Evolutionary conservation across 2,797 vertebrate genomes (phyloP).

Genomic region (Epinephelus coioides): DNA sequence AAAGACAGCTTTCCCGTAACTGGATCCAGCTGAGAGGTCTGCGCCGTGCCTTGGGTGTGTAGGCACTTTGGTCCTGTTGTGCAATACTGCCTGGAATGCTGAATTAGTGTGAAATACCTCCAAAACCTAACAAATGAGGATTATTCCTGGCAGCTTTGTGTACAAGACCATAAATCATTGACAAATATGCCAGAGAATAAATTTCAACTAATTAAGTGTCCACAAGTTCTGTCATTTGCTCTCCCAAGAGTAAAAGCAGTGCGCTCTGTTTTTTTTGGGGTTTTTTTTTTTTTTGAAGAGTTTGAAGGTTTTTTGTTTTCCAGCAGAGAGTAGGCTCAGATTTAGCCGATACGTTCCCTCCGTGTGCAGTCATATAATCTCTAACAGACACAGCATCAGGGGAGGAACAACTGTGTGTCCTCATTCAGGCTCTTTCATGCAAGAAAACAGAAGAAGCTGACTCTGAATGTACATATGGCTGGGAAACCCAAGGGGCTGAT

Average conservation of each 20-base stretch:
- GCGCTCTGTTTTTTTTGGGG: neutral
- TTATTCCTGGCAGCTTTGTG: conserved; percentile 20
- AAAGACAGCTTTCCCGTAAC: conserved; percentile 59
- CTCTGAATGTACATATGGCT: conserved; percentile 6
- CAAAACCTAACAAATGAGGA: conserved; percentile 43
- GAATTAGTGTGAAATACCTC: conserved; percentile 45
- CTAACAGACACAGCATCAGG: conserved; percentile 16
- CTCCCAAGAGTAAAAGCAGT: neutral
- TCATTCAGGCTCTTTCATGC: conserved; percentile 27
- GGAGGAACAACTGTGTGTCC: conserved; percentile 15
- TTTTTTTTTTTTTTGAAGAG: neutral
- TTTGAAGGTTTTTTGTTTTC: conserved; percentile 13
- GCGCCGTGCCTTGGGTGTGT: conserved; percentile 56
- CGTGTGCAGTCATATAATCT: conserved; percentile 6
- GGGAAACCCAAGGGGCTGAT: conserved; percentile 9
- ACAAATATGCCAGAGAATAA: neutral
- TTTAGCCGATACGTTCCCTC: conserved; percentile 16
- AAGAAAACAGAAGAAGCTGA: conserved; percentile 4
- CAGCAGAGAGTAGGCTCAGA: neutral
- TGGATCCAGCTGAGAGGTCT: conserved; percentile 62
- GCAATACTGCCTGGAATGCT: conserved; percentile 74
- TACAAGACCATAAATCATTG: conserved; percentile 25
- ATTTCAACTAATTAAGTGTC: conserved; percentile 1
- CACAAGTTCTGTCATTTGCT: conserved; percentile 14
- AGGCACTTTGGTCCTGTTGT: conserved; percentile 69